Base-by-base conservation (phyloP, 2,113 vertebrate genomes). In the Chamaetylas fuelleborni region DNA sequence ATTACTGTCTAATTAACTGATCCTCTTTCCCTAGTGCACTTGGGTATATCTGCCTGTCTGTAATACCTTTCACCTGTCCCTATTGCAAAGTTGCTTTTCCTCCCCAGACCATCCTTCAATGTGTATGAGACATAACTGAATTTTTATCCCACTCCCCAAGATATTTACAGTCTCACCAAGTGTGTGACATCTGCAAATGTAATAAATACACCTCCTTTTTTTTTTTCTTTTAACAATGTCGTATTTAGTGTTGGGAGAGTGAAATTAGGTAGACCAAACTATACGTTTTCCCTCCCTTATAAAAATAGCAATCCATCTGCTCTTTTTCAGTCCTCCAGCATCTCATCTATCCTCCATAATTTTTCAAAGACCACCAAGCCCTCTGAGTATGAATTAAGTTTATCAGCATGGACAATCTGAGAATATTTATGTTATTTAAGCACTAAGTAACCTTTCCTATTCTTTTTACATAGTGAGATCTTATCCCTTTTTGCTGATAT, bases 351-450 rank as follows among this genome's bases (percentile, higher is more conserved):
- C 84, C 43, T 90, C 70, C 78, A 69, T 85, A 82, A 79, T 93
- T 91, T 96, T 89, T 85, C 61, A 81, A 94, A 91, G 60, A 85
- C 65, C 29, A 29, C 57, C 90, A 91, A 93, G 57, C 74, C 40
- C 61, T 94, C 84, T 48, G 65, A 90, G 53, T 71, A 57, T 79
- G 33, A 89, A 83, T 81, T 57, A 88, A 92, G 67, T 94, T 94
- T 95, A 95, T 90, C 82, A 54, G 57, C 79, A 88, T 54, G 80
- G 62, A 88, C 86, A 36, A 94, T 96, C 81, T 92, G 61, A 69
- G 57, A 82, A 57, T 76, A 82, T 88, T 88, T 89, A 5, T 77
- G 48, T 82, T 90, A 86, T 93, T 94, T 82, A 90, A 90, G 66
- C 42, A 38, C 85, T 45, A 22, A 69, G 36, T 82, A 94, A 94